Evolutionary conservation across 1,140 invertebrate genomes (phyloP).

Genomic region (Trichomalopsis sarcophagae): DNA sequence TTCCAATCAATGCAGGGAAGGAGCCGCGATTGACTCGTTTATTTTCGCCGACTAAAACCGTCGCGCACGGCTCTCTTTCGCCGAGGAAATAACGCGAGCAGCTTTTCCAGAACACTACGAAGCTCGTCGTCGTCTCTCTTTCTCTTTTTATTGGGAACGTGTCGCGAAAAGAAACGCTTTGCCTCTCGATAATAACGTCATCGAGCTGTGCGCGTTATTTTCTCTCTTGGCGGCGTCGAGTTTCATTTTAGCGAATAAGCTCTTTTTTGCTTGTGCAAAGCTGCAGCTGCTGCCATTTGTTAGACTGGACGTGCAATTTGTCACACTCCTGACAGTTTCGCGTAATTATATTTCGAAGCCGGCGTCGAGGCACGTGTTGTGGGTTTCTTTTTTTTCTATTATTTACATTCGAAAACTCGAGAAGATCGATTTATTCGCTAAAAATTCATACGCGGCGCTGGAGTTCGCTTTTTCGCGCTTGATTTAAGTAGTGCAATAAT

Average conservation of each 20-base stretch:
- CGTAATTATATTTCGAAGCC: conserved; percentile 9
- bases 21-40: conserved; percentile 29
- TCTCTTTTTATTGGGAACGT: conserved; percentile 35
- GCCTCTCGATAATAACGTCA: conserved; percentile 31
- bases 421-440: background rate
- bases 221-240: background rate
- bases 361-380: background rate
- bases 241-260: background rate
- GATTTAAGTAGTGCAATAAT: too few relatives aligned
- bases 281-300: conserved; percentile 4
- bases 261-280: background rate
- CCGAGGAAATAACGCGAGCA: background rate
- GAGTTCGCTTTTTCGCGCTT: too few relatives aligned
- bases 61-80: background rate
- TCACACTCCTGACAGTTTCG: background rate
- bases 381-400: background rate
- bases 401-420: background rate
- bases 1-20: conserved; percentile 34
- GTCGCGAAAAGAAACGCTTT: conserved; percentile 23
- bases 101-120: conserved; percentile 19
- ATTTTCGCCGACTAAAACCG: conserved; percentile 32
- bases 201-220: background rate
- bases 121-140: background rate
- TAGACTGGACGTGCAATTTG: background rate
- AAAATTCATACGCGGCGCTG: too few relatives aligned